A percentile compares a stretch with the other conserved stretches of the same genome.
Evolutionary conservation across 2,113 vertebrate species (phyloP).

Genomic region (Leucopsar rothschildi): DNA sequence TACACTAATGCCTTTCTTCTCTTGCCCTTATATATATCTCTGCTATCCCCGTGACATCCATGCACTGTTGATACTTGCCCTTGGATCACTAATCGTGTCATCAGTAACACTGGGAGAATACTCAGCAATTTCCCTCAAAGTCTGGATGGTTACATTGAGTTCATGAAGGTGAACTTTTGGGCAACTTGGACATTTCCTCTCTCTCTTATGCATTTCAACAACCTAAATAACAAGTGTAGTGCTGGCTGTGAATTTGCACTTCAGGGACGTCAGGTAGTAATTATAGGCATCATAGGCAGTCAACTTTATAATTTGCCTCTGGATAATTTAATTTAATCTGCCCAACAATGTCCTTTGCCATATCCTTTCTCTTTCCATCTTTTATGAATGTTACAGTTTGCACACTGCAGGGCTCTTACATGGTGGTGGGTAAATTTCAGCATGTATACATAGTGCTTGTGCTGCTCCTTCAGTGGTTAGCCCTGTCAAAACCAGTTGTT

Average conservation of each 20-base stretch:
- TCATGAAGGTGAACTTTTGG: neutral
- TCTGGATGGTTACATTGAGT: neutral
- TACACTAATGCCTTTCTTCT: neutral
- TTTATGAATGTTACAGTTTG: neutral
- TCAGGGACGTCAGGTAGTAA: neutral
- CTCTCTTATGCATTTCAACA: neutral
- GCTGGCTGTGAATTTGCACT: neutral
- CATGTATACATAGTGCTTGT: neutral
- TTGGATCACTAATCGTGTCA: neutral
- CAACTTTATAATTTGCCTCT: neutral
- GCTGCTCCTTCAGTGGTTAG: neutral
- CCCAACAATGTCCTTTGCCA: neutral
- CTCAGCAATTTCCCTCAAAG: neutral
- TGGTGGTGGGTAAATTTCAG: neutral
- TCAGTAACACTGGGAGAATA: neutral
- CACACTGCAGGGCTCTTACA: neutral
- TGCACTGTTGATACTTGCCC: neutral
- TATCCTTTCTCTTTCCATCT: neutral
- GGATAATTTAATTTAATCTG: neutral
- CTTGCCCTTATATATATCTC: neutral
- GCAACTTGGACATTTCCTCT: neutral
- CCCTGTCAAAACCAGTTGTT: neutral
- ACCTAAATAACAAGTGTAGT: neutral
- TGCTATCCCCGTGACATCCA: neutral
- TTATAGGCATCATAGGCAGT: no score